Evolutionary conservation across 1,140 invertebrate species (phyloP), one percentile per base, ranked within the genome.

Genomic region (Drosophila sechellia): DNA sequence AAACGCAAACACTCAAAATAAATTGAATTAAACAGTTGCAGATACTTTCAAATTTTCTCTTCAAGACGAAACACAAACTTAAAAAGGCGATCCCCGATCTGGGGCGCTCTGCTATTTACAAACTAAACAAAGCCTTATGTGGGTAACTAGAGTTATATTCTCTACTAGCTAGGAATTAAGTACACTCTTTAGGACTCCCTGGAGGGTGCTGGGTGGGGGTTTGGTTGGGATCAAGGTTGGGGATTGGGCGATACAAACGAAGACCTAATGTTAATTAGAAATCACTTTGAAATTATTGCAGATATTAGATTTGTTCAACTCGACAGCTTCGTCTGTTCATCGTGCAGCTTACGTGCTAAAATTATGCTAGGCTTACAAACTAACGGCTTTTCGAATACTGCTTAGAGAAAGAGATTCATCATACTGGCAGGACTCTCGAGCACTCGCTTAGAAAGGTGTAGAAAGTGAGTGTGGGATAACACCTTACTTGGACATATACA

Each of bases 381-480:
- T 92, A 92, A 71, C 84, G 79, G 91, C 91, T 90, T 91, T 92
- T 92, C 91, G 90, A 92, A 92, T 92, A 92, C 92, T 92, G 92
- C 90, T 92, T 92, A 92, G 90, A 92, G 90, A 92, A 91, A 92
- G 90, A 86, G 91, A 83, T 89, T 90, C 90, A 92, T 91, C 66
- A 84, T 91, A 91, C 91, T 92, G 91, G 74, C 70, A 48, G 71
- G 68, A 37, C 35, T 37, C 58, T 15, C 57, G 39, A 27, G 71
- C 56, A 73, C 34, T 55, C 48, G 50, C 49, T 40, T 17, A 39
- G 49, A 39, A 31, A 31, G 31, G 8, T 31, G 6, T 12, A 15
- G 39, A 27, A 27, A 8, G 4, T n/a, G 25, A n/a, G 31, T 4
- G 13, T 2, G 25, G 22, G 27, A 4, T 10, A 4, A n/a, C 17